phyloP scores from a whole-genome alignment of 1,140 invertebrate genomes.

The Tetramorium parvispinum region DNA sequence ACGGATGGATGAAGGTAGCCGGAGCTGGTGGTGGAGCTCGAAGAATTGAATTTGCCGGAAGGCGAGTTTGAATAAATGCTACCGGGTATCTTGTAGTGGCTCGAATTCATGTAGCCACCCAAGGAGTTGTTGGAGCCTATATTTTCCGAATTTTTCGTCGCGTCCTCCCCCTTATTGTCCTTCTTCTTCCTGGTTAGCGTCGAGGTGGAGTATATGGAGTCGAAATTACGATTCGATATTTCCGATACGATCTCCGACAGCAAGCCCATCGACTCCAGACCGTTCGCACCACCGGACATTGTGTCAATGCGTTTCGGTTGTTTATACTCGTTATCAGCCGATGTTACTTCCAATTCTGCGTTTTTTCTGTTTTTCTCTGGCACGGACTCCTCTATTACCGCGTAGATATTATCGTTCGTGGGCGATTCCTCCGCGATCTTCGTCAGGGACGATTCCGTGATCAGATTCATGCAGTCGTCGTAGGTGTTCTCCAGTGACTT shows the following conservation, averaged over 20 bases:
- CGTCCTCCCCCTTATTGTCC: slow-evolving; percentile 83
- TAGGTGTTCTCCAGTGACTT: slow-evolving; percentile 86
- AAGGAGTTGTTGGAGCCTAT: slow-evolving; percentile 74
- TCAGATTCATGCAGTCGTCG: slow-evolving; percentile 91
- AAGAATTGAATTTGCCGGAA: slow-evolving; percentile 82
- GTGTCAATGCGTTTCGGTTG: slow-evolving; percentile 85
- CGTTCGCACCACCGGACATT: slow-evolving; percentile 82
- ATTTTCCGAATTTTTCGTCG: slow-evolving; percentile 72
- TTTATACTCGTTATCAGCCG: slow-evolving; percentile 84
- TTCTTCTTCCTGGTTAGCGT: slow-evolving; percentile 88
- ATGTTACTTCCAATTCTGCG: neutral
- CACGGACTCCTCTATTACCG: slow-evolving; percentile 92
- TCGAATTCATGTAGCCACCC: slow-evolving; percentile 86
- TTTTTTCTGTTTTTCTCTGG: slow-evolving; percentile 76
- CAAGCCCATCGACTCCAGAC: slow-evolving; percentile 88
- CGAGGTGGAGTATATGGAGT: slow-evolving; percentile 94
- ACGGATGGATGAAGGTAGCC: slow-evolving; percentile 91
- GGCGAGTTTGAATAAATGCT: slow-evolving; percentile 88
- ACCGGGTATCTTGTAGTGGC: slow-evolving; percentile 87
- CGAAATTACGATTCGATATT: slow-evolving; percentile 93
- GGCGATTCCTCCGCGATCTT: slow-evolving; percentile 89
- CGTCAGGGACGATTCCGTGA: slow-evolving; percentile 86
- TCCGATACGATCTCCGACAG: slow-evolving; percentile 94
- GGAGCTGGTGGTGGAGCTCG: slow-evolving; percentile 89
- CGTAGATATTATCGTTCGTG: slow-evolving; percentile 92